Percentiles rank a stretch among this genome's conserved stretches.
Evolutionary conservation across 2,888 invertebrate genomes (phyloP).

Genomic region (Drosophila paracracens): DNA sequence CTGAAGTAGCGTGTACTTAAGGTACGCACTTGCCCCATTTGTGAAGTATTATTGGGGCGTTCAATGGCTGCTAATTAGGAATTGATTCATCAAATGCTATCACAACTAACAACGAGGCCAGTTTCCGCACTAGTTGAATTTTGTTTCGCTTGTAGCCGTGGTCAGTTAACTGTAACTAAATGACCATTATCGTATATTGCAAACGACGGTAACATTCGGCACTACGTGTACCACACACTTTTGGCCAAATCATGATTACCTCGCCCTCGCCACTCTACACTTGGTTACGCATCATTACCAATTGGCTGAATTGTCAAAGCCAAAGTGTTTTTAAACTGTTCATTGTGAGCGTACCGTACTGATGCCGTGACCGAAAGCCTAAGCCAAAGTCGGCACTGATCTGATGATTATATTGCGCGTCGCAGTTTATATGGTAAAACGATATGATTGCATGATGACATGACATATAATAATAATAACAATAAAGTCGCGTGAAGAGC

Average conservation of each 20-base stretch:
- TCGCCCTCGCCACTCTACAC: background rate
- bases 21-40: conserved; percentile 9
- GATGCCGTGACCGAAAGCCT: conserved; percentile 21
- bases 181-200: conserved; percentile 27
- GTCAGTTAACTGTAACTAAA: conserved; percentile 57
- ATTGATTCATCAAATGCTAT: conserved; percentile 5
- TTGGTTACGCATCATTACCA: conserved; percentile 68
- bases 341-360: background rate
- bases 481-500: conserved; percentile 32
- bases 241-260: conserved; percentile 47
- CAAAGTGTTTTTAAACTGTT: conserved; percentile 28
- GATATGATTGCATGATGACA: conserved; percentile 78
- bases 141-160: conserved; percentile 15
- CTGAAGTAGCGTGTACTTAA: background rate
- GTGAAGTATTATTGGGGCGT: background rate
- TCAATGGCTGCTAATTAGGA: conserved; percentile 14
- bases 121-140: conserved; percentile 39
- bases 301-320: conserved; percentile 27
- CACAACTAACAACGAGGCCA: conserved; percentile 9
- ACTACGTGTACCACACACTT: conserved; percentile 36
- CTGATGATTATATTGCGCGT: conserved; percentile 55
- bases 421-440: conserved; percentile 68
- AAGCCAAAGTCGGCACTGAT: conserved; percentile 36
- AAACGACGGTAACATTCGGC: conserved; percentile 30
- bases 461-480: conserved; percentile 52